Percentiles rank a stretch among this genome's conserved stretches.
Evolutionary conservation across 2,888 invertebrate species (phyloP).

Genomic region (Eupithecia pulchellata): DNA sequence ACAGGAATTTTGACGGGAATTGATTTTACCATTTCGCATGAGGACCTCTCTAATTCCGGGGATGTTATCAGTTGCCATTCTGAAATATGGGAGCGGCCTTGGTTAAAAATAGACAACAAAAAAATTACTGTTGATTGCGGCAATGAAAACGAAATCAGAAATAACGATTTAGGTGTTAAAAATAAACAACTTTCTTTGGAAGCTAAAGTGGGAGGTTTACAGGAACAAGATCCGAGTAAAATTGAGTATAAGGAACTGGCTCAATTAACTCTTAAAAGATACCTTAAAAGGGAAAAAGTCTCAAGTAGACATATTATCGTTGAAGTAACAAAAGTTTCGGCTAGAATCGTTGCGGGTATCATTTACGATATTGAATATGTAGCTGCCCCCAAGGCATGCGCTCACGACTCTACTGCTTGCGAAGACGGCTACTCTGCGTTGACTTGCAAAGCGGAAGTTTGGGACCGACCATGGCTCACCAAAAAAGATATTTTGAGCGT

Average conservation of each 20-base stretch:
- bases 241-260: conserved; percentile 54
- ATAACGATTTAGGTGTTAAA: conserved; percentile 33
- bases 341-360: conserved; percentile 58
- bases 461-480: conserved; percentile 83
- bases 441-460: conserved; percentile 79
- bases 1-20: conserved; percentile 46
- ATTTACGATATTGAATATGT: conserved; percentile 59
- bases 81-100: conserved; percentile 46
- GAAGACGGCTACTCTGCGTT: conserved; percentile 43
- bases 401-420: conserved; percentile 45
- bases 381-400: conserved; percentile 52
- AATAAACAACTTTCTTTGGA: conserved; percentile 5
- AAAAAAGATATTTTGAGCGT: conserved; percentile 62
- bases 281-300: conserved; percentile 45
- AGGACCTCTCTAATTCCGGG: conserved; percentile 6
- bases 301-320: conserved; percentile 50
- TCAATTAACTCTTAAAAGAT: conserved; percentile 56
- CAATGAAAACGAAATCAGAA: conserved; percentile 24
- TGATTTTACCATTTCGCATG: conserved; percentile 43
- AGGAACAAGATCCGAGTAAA: conserved; percentile 48
- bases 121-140: conserved; percentile 44
- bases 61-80: conserved; percentile 46
- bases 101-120: conserved; percentile 43
- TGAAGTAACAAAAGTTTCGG: conserved; percentile 55
- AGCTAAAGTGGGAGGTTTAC: conserved; percentile 26